phyloP scores from a whole-genome alignment of 2,113 vertebrate genomes.

The Burhinus oedicnemus region DNA sequence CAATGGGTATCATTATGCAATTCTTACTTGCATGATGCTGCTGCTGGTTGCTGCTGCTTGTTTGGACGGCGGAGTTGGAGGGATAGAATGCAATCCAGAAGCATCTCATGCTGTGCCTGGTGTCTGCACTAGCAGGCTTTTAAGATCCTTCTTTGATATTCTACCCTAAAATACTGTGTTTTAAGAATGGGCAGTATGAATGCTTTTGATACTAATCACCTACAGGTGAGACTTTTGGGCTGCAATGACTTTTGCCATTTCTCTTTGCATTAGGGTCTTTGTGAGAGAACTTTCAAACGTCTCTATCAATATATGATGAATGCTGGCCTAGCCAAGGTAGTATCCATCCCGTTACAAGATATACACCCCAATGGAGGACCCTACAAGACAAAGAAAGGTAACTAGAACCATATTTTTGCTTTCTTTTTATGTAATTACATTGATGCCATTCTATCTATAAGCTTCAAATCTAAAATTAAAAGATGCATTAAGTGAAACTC shows the following conservation, averaged over 20 bases:
- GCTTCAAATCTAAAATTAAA: not conserved
- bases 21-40: not conserved
- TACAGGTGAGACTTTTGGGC: not conserved
- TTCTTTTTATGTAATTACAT: not conserved
- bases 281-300: conserved; percentile 84
- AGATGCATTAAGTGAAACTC: not conserved
- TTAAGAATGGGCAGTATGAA: not conserved
- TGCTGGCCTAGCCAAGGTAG: conserved; percentile 82
- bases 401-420: not conserved
- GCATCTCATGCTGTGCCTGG: fast-evolving
- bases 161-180: not conserved
- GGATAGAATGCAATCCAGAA: not conserved
- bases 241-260: not conserved
- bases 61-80: not conserved
- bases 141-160: not conserved
- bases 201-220: not conserved
- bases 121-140: not conserved
- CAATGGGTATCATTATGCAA: fast-evolving
- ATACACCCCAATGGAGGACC: conserved; percentile 82
- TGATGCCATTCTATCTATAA: not conserved
- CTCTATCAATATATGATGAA: conserved; percentile 88
- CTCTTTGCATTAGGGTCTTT: conserved; percentile 77
- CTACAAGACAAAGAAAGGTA: conserved; percentile 89
- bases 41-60: not conserved
- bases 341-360: conserved; percentile 83